Conservation (phyloP, 2,797 vertebrate genomes). For the Lagorchestes hirsutus region DNA sequence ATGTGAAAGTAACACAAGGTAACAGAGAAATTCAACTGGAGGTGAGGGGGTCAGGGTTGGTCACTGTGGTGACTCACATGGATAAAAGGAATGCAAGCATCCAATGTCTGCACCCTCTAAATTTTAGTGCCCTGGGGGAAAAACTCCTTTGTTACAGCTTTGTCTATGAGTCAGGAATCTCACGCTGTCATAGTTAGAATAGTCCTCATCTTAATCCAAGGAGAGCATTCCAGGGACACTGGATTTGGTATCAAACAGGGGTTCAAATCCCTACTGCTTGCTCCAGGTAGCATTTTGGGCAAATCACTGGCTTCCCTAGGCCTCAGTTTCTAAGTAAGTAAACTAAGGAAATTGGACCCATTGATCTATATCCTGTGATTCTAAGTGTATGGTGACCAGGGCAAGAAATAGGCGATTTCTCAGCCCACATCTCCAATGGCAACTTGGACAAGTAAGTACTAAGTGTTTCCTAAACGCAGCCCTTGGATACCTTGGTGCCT, state of each 20-base stretch:
- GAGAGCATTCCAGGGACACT: not conserved
- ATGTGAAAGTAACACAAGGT: not conserved
- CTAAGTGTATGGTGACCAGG: not conserved
- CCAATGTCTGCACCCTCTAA: not conserved
- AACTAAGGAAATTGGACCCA: not conserved
- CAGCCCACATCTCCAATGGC: not conserved
- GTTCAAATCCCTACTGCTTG: not conserved
- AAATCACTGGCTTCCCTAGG: not conserved
- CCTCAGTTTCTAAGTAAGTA: constrained; percentile 28
- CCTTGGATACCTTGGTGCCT: not conserved
- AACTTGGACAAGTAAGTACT: not conserved
- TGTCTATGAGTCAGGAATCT: not conserved
- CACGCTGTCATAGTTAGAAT: not conserved
- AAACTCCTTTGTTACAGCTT: not conserved
- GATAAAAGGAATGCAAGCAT: not conserved
- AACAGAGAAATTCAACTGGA: not conserved
- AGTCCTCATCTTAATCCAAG: not conserved
- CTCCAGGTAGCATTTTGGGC: not conserved
- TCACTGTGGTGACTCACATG: not conserved
- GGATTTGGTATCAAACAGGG: not conserved
- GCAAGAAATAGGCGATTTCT: not conserved
- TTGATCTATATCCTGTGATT: not conserved
- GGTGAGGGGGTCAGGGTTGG: not conserved
- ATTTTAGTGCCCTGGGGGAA: not conserved
- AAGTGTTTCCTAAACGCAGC: not conserved